Base-by-base conservation (phyloP, 2,888 invertebrate species). In the Elaeidobius kamerunicus region DNA sequence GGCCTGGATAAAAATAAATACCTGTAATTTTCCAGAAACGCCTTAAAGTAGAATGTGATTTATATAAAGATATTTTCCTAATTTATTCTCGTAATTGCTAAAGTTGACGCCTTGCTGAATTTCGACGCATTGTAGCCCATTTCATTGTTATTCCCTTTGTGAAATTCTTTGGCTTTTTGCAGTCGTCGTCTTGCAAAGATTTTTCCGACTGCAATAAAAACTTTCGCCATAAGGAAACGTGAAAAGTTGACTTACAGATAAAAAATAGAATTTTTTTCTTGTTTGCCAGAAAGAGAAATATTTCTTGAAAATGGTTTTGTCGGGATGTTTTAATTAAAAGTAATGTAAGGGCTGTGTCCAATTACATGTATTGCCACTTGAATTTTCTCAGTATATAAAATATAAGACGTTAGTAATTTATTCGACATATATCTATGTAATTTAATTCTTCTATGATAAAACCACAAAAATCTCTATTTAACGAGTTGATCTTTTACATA, bases 141-240 rank as follows among this genome's bases (percentile, higher is more conserved):
- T 69, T 68, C 69, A 63, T 67, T 67, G 63, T 65, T 63, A 68
- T 70, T 69, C 67, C 66, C 66, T 69, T 66, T 68, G 67, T 65
- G 65, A 66, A 67, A 65, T 50, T 46, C 44, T 62, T 67, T 62
- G 64, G 64, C 65, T 70, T 69, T 69, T 69, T 68, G 39, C 18
- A 56, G 65, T 59, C 61, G 56, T 63, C 60, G 61, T 62, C 55
- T 61, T 58, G 61, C 65, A 61, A 65, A 64, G 64, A 66, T 67
- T 64, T 68, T 67, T 61, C 40, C 56, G 62, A 68, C 65, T 67
- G 67, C 66, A 66, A 67, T 68, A 70, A 69, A 68, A 68, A 69
- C 67, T 64, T 68, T 65, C 55, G 64, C 67, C 67, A 65, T 61
- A 61, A 67, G 67, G 69, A 66, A 65, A 65, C 61, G 63, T 60